Base-by-base conservation (phyloP, 2,888 invertebrate species). In the Dryocosmus kuriphilus region DNA sequence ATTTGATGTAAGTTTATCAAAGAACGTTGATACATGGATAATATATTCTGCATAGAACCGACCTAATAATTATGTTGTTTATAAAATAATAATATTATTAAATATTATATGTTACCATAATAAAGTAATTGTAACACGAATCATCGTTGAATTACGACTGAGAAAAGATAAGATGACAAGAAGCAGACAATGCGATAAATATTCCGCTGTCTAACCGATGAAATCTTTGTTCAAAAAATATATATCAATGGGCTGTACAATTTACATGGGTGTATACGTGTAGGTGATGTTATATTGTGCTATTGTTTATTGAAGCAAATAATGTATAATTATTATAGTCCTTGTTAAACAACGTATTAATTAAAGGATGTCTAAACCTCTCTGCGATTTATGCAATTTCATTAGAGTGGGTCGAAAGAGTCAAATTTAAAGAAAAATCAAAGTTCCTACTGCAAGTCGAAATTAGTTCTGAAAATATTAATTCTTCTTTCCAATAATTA, bases 1-100 rank as follows among this genome's bases (percentile, higher is more conserved):
- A 67, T 41, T 67, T 71, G 71, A 30, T 46, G 46, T 27, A 46
- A 71, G 30, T 51, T 71, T 51, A 46, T 67, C 30, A n/a, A 67
- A 46, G 19, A 27, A 27, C 27, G 67, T 67, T 67, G 27, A 67
- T 67, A 67, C 27, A 67, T 67, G 67, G 46, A 51, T 67, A 51
- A 67, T 51, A 67, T 67, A 67, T 67, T 67, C 46, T 67, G 46
- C 67, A 67, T 24, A 46, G 46, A 46, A 67, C 11, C 19, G 46
- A 51, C 30, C 11, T 27, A 46, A 19, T 27, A 46, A 19, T 30
- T 67, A 16, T 46, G 27, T 46, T 65, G 24, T 46, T 67, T 30
- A 46, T 46, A n/a, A n/a, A n/a, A 46, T 46, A 67, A 67, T 46
- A 67, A 11, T 67, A 67, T 67, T 27, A 30, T 46, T 67, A 51